phyloP scores from a whole-genome alignment of 2,888 invertebrate genomes.

The Taphrorychus bicolor region DNA sequence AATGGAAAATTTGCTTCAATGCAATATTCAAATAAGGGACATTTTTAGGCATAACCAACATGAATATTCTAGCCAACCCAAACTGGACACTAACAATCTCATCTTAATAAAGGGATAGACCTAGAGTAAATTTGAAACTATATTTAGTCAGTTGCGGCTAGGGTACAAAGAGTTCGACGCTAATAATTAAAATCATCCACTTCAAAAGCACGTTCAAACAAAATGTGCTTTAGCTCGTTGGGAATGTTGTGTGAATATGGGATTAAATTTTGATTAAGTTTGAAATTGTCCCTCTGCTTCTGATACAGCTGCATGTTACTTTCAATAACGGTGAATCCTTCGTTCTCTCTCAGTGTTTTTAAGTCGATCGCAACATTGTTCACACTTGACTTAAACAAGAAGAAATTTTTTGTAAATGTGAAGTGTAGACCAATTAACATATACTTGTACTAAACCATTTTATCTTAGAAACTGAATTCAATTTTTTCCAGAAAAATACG shows the following conservation, averaged over 20 bases:
- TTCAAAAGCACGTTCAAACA: conserved; percentile 41
- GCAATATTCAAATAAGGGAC: conserved; percentile 21
- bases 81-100: conserved; percentile 29
- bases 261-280: conserved; percentile 42
- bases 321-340: conserved; percentile 5
- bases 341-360: background rate
- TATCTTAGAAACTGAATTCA: too few relatives aligned
- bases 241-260: conserved; percentile 39
- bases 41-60: conserved; percentile 24
- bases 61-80: conserved; percentile 26
- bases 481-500: too few relatives aligned
- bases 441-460: too few relatives aligned
- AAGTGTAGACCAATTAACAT: too few relatives aligned
- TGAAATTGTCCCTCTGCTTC: conserved; percentile 36
- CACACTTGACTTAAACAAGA: too few relatives aligned
- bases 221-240: conserved; percentile 35
- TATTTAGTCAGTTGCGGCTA: conserved; percentile 33
- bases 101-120: conserved; percentile 36
- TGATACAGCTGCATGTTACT: conserved; percentile 20
- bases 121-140: conserved; percentile 39
- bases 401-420: too few relatives aligned
- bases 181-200: conserved; percentile 41
- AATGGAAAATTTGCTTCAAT: conserved; percentile 12
- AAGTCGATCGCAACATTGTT: background rate
- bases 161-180: conserved; percentile 34